phyloP scores from a whole-genome alignment of 1,140 invertebrate species.

The Aphelinus certus region DNA sequence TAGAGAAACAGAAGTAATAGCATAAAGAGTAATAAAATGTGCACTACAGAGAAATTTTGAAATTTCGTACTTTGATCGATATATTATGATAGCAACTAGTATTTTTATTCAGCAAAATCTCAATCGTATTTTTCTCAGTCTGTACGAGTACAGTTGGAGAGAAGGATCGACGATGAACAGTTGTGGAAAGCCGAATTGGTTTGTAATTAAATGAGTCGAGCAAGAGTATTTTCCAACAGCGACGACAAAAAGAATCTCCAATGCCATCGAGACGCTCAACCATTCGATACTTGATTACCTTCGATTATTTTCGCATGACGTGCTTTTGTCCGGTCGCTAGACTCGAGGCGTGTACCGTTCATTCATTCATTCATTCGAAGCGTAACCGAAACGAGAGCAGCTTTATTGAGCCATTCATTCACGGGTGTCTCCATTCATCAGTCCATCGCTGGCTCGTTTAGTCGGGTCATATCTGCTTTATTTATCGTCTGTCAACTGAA shows the following conservation, averaged over 20 bases:
- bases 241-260: no score
- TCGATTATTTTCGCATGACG: constrained; percentile 26
- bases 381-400: constrained; percentile 23
- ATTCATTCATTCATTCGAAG: background rate
- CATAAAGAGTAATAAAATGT: no score
- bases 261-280: background rate
- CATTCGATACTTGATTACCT: constrained; percentile 9
- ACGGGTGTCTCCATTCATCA: constrained; percentile 25
- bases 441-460: background rate
- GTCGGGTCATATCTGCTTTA: constrained; percentile 25
- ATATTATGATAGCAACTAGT: no score
- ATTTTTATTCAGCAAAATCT: no score
- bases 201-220: background rate
- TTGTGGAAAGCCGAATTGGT: background rate
- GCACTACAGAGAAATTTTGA: no score
- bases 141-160: no score
- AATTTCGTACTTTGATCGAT: no score
- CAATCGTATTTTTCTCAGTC: no score
- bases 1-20: no score
- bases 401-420: constrained; percentile 35
- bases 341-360: background rate
- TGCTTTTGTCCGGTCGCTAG: constrained; percentile 16
- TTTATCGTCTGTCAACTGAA: constrained; percentile 34
- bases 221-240: no score
- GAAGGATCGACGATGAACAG: background rate